Base-by-base conservation (phyloP, 2,888 invertebrate genomes). In the Agrochola circellaris region DNA sequence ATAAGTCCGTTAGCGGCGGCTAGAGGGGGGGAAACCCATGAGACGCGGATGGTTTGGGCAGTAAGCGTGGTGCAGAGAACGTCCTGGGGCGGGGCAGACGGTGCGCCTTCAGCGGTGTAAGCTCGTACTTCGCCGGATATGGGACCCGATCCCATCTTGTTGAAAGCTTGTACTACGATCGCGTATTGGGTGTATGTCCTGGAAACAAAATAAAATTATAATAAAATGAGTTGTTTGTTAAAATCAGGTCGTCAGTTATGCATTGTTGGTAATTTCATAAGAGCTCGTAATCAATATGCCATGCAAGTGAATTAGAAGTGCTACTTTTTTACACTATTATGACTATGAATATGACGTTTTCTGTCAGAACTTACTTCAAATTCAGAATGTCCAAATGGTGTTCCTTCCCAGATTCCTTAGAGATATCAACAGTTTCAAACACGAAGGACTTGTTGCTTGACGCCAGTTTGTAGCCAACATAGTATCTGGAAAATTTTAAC, bases 101-200 rank as follows among this genome's bases (percentile, higher is more conserved):
- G 99, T 1, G 98, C 98, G 70, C 99, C 99, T 97, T 99, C 99
- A 20, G 99, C 98, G 3, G 99, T 99, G 93, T 99, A 99, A 78
- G 99, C 99, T 91, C 98, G 98, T 61, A 98, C 97, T 94, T 99
- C 99, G 72, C 98, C 98, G 65, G 99, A 98, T 91, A 98, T 97
- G 0, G 99, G 99, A 51, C 99, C 99, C 2, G 99, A 98, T 23
- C 99, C 99, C 90, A 99, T 98, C 94, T 98, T 98, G 95, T 99
- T 99, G 94, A 99, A 99, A 0, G 99, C 99, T 96, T 99, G 99
- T 15, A 99, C 99, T 34, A 99, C 99, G 38, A 99, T 98, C n/a
- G 99, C 98, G 95, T 99, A 99, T 94, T 99, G 99, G 0, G 99
- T 99, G 96, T 99, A 99, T 0, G 99, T 99, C 92, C 98, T 98